Evolutionary conservation across 1,140 invertebrate species (phyloP).

Genomic region (Ceratosolen solmsi): DNA sequence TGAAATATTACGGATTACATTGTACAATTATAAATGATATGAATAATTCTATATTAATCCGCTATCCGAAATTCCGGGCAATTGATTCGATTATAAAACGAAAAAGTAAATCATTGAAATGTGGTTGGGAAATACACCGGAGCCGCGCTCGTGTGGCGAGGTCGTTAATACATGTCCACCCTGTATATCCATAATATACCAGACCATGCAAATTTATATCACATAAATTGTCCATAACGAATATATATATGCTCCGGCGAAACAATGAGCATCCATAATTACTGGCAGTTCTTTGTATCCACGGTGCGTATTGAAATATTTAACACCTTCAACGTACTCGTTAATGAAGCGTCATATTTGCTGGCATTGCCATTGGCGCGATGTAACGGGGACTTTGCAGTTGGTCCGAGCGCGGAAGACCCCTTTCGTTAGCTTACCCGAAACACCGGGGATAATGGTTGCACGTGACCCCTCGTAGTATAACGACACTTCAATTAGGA

Average conservation of each 20-base stretch:
- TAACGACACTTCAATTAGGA: conserved; percentile 46
- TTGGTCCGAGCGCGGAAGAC: conserved; percentile 12
- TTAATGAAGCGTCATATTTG: conserved; percentile 25
- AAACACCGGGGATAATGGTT: conserved; percentile 36
- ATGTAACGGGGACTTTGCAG: conserved; percentile 9
- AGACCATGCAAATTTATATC: too few species aligned
- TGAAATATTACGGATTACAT: too few species aligned
- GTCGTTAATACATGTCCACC: too few species aligned
- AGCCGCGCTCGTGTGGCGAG: too few species aligned
- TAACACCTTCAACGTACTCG: background rate
- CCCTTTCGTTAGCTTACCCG: conserved; percentile 29
- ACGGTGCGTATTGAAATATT: conserved; percentile 21
- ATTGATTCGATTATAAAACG: too few species aligned
- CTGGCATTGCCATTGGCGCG: background rate
- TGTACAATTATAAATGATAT: too few species aligned
- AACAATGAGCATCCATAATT: background rate
- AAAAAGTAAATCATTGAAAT: too few species aligned
- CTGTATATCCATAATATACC: too few species aligned
- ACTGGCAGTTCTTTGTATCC: background rate
- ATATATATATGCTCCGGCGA: background rate
- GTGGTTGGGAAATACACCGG: too few species aligned
- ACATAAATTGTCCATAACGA: too few species aligned
- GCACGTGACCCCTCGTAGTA: conserved; percentile 19
- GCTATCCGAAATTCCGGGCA: too few species aligned
- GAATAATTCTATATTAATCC: too few species aligned